phyloP scores from a whole-genome alignment of 2,888 invertebrate species.

The Helicoverpa assulta region DNA sequence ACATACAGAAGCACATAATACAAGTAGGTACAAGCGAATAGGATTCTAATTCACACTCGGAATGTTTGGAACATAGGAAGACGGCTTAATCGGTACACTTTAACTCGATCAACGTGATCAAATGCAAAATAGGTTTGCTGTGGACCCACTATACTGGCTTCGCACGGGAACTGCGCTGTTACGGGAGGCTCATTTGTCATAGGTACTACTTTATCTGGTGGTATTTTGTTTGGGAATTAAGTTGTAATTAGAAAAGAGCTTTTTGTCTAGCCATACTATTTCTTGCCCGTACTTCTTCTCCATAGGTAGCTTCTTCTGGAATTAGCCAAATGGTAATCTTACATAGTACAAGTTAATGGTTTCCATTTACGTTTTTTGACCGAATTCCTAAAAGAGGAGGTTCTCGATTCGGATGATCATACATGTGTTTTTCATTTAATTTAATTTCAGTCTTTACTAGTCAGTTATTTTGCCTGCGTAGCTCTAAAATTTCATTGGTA shows the following conservation, averaged over 20 bases:
- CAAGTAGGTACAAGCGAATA: slow-evolving; percentile 24
- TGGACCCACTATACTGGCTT: slow-evolving; percentile 61
- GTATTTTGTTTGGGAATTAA: slow-evolving; percentile 16
- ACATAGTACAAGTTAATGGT: too few relatives aligned
- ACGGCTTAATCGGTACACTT: slow-evolving; percentile 74
- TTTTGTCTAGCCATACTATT: too few relatives aligned
- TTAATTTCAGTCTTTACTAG: too few relatives aligned
- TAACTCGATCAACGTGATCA: slow-evolving; percentile 70
- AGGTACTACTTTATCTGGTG: slow-evolving; percentile 36
- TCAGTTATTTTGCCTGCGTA: background rate
- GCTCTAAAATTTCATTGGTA: too few relatives aligned
- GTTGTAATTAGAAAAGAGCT: slow-evolving; percentile 11
- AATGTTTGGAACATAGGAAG: slow-evolving; percentile 60
- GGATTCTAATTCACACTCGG: slow-evolving; percentile 56
- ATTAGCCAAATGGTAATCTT: too few relatives aligned
- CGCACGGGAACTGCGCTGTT: slow-evolving; percentile 45
- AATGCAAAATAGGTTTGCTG: slow-evolving; percentile 75
- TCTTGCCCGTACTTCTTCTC: too few relatives aligned
- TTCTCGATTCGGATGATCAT: too few relatives aligned
- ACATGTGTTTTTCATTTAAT: too few relatives aligned
- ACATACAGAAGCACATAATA: slow-evolving; percentile 9
- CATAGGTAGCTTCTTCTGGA: too few relatives aligned
- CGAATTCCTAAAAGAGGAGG: too few relatives aligned
- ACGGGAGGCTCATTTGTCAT: slow-evolving; percentile 60
- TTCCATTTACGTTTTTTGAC: too few relatives aligned